Evolutionary conservation across 2,888 invertebrate species (phyloP), one percentile per base, ranked within the genome.

Genomic region (Cartodere bifasciata): DNA sequence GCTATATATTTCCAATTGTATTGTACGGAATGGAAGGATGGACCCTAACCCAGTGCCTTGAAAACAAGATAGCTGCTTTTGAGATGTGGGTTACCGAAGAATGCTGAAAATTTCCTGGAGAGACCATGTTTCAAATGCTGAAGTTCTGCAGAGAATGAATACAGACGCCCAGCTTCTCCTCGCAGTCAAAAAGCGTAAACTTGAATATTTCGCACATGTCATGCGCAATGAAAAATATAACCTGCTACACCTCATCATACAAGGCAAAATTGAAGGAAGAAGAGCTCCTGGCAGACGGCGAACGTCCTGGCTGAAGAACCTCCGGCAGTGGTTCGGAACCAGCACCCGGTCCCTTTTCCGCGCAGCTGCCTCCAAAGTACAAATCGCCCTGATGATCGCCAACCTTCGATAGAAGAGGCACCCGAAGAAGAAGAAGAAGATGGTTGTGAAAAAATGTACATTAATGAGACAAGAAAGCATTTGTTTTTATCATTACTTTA

Each of bases 81-180:
- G 36, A 36, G 26, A 22, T 36, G 10, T 36, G 34, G 26, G n/a
- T 34, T 23, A 25, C 13, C 23, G 26, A 12, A 29, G 29, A 11
- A 17, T 36, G n/a, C 22, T 33, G 14, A 11, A 24, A 16, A 33
- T 26, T 9, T 34, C 33, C 13, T 33, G 29, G 30, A 5, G 16
- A 16, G 28, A 31, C 4, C 13, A 12, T 4, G 14, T 23, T 5
- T 20, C 23, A 16, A 34, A 34, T 24, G n/a, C n/a, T n/a, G 21
- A 23, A 30, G 34, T 34, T 3, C 12, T 23, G 13, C 7, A 22
- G 9, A 13, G 24, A 16, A 31, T 31, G 21, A 24, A 10, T 11
- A 24, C 24, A 24, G n/a, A 24, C 12, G 14, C 13, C 13, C 2
- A 24, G 14, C 24, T 24, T 7, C 14, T 24, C 13, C 13, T 5